A percentile compares a stretch with the other conserved stretches of the same genome.
These are phyloP conservation scores for Iphiclides podalirius DNA, from an alignment of 2,888 invertebrate genomes.

Conservation along the genomic window DNA sequence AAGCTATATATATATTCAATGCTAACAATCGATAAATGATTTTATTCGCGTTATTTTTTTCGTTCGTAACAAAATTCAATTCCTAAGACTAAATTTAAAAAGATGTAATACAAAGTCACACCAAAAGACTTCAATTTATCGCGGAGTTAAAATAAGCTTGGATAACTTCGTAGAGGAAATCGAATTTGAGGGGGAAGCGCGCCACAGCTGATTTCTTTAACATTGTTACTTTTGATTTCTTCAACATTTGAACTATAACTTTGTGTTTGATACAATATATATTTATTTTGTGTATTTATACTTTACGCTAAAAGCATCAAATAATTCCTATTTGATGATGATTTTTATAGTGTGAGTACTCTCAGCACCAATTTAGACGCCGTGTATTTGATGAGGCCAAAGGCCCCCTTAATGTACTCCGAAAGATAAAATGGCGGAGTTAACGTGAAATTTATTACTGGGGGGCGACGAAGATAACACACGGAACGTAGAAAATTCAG, in stretches of 20 bases:
- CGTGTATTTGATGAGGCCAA: constrained; percentile 35
- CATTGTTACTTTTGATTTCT: constrained; percentile 11
- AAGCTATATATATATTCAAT: no score
- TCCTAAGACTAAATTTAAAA: not conserved
- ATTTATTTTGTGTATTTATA: not conserved
- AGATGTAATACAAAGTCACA: not conserved
- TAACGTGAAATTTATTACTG: constrained; percentile 42
- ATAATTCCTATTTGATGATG: no score
- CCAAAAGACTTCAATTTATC: constrained; percentile 8
- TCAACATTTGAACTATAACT: constrained; percentile 18
- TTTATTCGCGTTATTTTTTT: no score
- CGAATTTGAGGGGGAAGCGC: constrained; percentile 40
- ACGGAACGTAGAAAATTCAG: constrained; percentile 30
- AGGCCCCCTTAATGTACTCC: constrained; percentile 12
- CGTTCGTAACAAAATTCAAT: not conserved
- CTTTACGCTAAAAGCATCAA: no score
- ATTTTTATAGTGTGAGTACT: no score
- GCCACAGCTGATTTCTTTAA: constrained; percentile 25
- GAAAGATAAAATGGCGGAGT: constrained; percentile 43
- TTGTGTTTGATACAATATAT: not conserved
- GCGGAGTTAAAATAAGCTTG: constrained; percentile 25
- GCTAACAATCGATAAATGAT: no score
- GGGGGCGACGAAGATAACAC: constrained; percentile 36
- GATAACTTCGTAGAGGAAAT: constrained; percentile 51
- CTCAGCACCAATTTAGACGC: constrained; percentile 37